Percentiles rank a stretch among this genome's conserved stretches.
These are phyloP conservation scores for Ganaspis brasiliensis DNA, from an alignment of 2,888 invertebrate species.

Conservation along the genomic window DNA sequence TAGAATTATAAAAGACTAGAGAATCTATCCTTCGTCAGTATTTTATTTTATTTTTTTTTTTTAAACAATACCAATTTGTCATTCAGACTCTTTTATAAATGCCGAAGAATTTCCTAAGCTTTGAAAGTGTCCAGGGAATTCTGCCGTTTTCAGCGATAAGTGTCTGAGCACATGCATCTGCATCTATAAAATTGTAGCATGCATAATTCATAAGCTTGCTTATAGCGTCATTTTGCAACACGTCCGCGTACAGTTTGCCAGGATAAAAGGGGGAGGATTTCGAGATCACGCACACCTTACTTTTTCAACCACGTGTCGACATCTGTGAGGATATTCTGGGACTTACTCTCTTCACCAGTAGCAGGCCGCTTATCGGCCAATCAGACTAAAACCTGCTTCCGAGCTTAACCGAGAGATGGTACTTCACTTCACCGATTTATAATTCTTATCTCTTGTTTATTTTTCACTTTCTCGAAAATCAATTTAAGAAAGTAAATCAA, in stretches of 20 bases:
- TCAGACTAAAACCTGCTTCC: slow-evolving; percentile 71
- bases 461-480: not conserved
- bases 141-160: slow-evolving; percentile 21
- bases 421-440: not conserved
- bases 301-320: slow-evolving; percentile 71
- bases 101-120: slow-evolving; percentile 17
- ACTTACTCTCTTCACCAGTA: slow-evolving; percentile 65
- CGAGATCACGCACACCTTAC: slow-evolving; percentile 40
- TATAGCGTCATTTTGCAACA: slow-evolving; percentile 66
- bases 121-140: slow-evolving; percentile 33
- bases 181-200: slow-evolving; percentile 66
- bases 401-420: slow-evolving; percentile 76
- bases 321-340: slow-evolving; percentile 77
- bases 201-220: slow-evolving; percentile 73
- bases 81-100: not conserved
- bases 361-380: slow-evolving; percentile 75
- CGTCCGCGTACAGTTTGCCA: slow-evolving; percentile 51
- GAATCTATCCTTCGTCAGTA: not conserved
- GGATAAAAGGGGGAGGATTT: slow-evolving; percentile 46
- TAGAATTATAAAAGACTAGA: no score
- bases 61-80: slow-evolving; percentile 7
- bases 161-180: slow-evolving; percentile 51
- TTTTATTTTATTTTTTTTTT: not conserved
- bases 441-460: not conserved
- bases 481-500: no score